Evolutionary conservation across 2,113 vertebrate species (phyloP), one percentile per base, ranked within the genome.

Genomic region (Vimba vimba): DNA sequence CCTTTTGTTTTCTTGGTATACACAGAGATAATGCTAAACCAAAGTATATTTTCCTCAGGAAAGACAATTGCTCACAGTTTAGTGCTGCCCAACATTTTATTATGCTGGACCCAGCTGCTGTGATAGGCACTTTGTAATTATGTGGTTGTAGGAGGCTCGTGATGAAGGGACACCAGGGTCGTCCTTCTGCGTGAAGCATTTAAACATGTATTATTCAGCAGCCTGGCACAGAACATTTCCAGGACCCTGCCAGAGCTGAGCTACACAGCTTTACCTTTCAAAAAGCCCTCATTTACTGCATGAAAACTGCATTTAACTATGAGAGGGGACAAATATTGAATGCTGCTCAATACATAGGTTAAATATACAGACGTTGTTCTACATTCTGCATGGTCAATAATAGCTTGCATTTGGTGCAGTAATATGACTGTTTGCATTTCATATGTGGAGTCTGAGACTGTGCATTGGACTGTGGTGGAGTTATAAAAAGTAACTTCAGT

Each of bases 151-250:
- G 68, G 52, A 83, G 52, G 68, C 33, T 71, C 3, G 50, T 83
- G 82, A 73, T 71, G 68, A 83, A 73, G 82, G 82, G 82, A 83
- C 66, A 59, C 52, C 30, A 83, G 82, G 82, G 82, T 83, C 50
- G 23, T 59, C 68, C 68, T 83, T 83, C 47, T 73, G 82, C 33
- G 1, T 59, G 33, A 83, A 33, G 68, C 82, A 57, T 83, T 83
- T 83, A 39, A 55, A 83, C 82, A 83, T 74, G 68, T 43, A 83
- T 83, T 83, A 83, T 83, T 73, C 82, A 83, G 82, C 52, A 83
- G 68, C 66, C 50, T 57, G 23, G 68, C 82, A 83, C 68, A 57
- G 50, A 73, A 83, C 33, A 73, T 83, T 83, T 83, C 12, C 82
- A 83, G 50, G 50, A 73, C 68, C 68, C 50, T 59, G 50, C 59